Evolutionary conservation across 2,888 invertebrate genomes (phyloP), one percentile per base, ranked within the genome.

Genomic region (Creontiades dilutus): DNA sequence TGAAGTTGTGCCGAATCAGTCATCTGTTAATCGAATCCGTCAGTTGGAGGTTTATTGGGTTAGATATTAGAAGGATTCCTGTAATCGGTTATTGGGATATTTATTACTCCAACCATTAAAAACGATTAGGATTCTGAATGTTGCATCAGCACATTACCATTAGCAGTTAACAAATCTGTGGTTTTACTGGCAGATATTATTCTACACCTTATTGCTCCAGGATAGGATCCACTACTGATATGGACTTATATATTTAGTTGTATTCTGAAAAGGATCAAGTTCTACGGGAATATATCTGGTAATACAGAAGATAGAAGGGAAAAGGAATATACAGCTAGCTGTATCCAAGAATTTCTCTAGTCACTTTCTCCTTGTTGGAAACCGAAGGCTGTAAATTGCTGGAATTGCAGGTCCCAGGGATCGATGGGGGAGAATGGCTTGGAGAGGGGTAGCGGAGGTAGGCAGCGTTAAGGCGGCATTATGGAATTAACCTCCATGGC

Each of bases 401-500:
- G 46, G 28, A 78, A 78, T 78, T 78, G 78, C 78, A 46, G n/a
- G 78, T 46, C 46, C n/a, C 7, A n/a, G 78, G 46, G 78, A 28
- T 46, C 78, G 37, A 19, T 19, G 78, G 16, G 14, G 78, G 47
- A 47, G 37, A 37, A 37, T 37, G 37, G 37, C 37, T 37, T 37
- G 37, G 37, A 37, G 37, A 37, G 37, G 37, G 37, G 37, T 37
- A 37, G 37, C 37, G 7, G 37, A 37, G 37, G 37, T 37, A 37
- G 46, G 47, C 47, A 46, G 47, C 16, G 78, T 16, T 47, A 47
- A 46, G 46, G 46, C 48, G 16, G 82, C 52, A 82, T 82, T 55
- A 82, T 82, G 82, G 82, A 82, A 82, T 82, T 82, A 82, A 82
- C 82, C 82, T 82, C 82, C 82, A 82, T 82, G 82, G 82, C 82